phyloP scores from a whole-genome alignment of 2,888 invertebrate genomes.

The Hecatera dysodea region DNA sequence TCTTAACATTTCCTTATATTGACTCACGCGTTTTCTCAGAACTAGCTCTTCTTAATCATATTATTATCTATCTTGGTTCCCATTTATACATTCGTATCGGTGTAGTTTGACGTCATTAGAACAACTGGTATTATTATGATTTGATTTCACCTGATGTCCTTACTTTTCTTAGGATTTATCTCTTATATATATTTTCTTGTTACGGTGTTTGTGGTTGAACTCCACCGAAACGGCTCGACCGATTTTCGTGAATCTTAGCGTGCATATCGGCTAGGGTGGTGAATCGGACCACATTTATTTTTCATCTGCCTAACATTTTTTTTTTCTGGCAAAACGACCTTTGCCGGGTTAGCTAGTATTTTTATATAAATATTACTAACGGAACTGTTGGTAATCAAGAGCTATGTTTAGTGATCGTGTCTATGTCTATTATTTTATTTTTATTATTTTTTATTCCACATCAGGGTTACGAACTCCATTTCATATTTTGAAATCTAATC shows the following conservation, averaged over 20 bases:
- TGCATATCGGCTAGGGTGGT: too few species aligned
- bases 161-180: background rate
- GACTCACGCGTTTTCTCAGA: conserved; percentile 18
- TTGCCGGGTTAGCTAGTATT: too few species aligned
- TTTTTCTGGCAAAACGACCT: too few species aligned
- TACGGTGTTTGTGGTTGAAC: too few species aligned
- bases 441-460: too few species aligned
- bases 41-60: conserved; percentile 3
- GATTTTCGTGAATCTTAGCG: too few species aligned
- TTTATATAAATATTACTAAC: background rate
- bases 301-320: too few species aligned
- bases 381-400: background rate
- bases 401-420: background rate
- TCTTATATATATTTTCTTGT: too few species aligned
- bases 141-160: background rate
- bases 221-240: too few species aligned
- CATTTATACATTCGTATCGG: background rate
- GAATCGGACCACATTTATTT: too few species aligned
- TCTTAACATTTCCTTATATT: conserved; percentile 25
- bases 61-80: conserved; percentile 5
- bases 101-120: conserved; percentile 22
- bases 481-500: too few species aligned
- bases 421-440: background rate
- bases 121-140: background rate
- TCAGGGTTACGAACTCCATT: too few species aligned